Evolutionary conservation across 2,797 vertebrate genomes (phyloP), one percentile per base, ranked within the genome.

Genomic region (Onychomys arenicola): DNA sequence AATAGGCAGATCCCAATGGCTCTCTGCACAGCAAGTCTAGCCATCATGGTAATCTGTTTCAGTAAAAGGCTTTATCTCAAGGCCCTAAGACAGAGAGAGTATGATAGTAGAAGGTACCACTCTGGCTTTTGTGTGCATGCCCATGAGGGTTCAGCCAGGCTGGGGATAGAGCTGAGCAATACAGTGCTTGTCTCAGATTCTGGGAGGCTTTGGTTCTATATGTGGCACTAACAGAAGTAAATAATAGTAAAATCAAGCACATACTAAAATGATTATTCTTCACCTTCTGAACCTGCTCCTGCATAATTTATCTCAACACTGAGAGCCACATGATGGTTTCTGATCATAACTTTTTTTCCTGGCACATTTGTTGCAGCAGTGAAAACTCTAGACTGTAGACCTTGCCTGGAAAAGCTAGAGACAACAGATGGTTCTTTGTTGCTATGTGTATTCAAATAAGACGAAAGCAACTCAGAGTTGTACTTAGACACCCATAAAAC

Each of bases 391-490:
- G 75, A 32, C 59, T 91, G 67, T 16, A 80, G 83, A 85, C 34
- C 37, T 46, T n/a, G 6, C 43, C 69, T 57, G 92, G 93, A 96
- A 96, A 98, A 97, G 69, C 37, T 4, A 52, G 63, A 97, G 77
- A n/a, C 11, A 90, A 17, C 77, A 95, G 88, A 97, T 96, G 85
- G 90, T 91, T 52, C 93, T 89, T 73, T 93, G 96, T 98, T 97
- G 95, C 96, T 96, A 93, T 96, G 94, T 89, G 96, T 97, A 75
- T 95, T 98, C 96, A 96, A 94, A 93, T 95, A 97, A 98, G 95
- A 96, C 96, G 91, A 97, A 98, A 98, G 97, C 94, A 94, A 96
- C 95, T 92, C 91, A 76, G 67, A 96, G 59, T 63, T 97, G 93
- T 95, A 75, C 95, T 97, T 95, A 96, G 84, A 67, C 91, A 46